Base-by-base conservation (phyloP, 2,888 invertebrate species). In the Amphipyra tragopoginis region DNA sequence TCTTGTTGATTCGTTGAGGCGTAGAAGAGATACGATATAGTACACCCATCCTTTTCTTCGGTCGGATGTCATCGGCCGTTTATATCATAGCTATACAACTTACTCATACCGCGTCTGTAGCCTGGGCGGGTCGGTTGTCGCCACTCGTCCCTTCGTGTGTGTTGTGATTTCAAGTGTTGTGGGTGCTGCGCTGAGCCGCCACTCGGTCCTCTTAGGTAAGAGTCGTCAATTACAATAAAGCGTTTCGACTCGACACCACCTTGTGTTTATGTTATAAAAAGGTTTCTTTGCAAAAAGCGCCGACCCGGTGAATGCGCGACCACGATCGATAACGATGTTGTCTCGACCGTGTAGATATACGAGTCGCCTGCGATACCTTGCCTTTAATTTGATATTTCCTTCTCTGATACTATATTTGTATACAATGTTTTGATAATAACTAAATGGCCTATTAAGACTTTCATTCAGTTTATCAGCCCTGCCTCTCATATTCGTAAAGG, bases 281-380 rank as follows among this genome's bases (percentile, higher is more conserved):
- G 48, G 38, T 48, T 78, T 85, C 79, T 86, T 76, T 67, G 87
- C 85, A 63, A 86, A 78, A 71, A 80, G 78, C 73, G 82, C 88
- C 88, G 90, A 85, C 79, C 80, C 81, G 80, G 80, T 83, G 82
- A 88, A 86, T 85, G 89, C 89, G 87, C 87, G 86, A 75, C 84
- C 72, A 69, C 93, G 94, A 94, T 94, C 94, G 92, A 94, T 94
- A 93, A 90, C 88, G 90, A 93, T 91, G 91, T 92, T 92, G 91
- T 91, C 91, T 86, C 87, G 84, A 77, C 84, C 81, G 84, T 82
- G 79, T 84, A 83, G 82, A 82, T 79, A 80, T 80, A 81, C n/a
- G 64, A 77, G 82, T 66, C 75, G 81, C 81, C 79, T 84, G 83
- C 83, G 80, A 75, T 85, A 84, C 86, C 67, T 71, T 81, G 80